Base-by-base conservation (phyloP, 1,140 invertebrate genomes). In the Wasmannia auropunctata region DNA sequence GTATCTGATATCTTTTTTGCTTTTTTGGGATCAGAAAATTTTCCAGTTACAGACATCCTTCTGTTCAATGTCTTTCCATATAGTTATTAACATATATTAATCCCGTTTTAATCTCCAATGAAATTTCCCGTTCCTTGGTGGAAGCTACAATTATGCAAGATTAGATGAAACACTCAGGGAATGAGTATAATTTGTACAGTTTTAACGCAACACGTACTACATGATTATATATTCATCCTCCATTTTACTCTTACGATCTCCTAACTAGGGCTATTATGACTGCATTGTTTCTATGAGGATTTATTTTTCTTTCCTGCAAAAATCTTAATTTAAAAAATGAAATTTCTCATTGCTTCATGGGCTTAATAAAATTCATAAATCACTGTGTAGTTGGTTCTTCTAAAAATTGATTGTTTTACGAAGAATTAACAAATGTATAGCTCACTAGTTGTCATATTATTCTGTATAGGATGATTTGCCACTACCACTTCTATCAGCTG, bases 41-140 rank as follows among this genome's bases (percentile, higher is more conserved):
- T 56, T 81, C 34, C 79, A 58, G 79, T 81, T 81, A 58, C 65
- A 49, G 65, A 81, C 65, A 81, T 81, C 79, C 65, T 81, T 81
- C 79, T 72, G 25, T 81, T 81, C 49, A n/a, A 70, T 31, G 8
- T 65, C n/a, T 67, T 80, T 58, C 43, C n/a, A n/a, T n/a, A 37
- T 22, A 11, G 19, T 80, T 54, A 43, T 72, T 31, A 58, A 72
- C 79, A 72, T 69, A 72, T 69, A 69, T 81, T 81, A 72, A 72
- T 72, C 65, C 65, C 11, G 14, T 70, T 81, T 81, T 81, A 72
- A 31, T 72, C 37, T 49, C 79, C 67, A 70, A 43, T 7, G 28
- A 67, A 58, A 19, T n/a, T 19, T 76, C 25, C 67, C 58, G 70
- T 43, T 81, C 49, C 79, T 28, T 56, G 79, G 49, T 81, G 46